Evolutionary conservation across 1,140 invertebrate genomes (phyloP), one percentile per base, ranked within the genome.

Genomic region (Tigriopus japonicus): DNA sequence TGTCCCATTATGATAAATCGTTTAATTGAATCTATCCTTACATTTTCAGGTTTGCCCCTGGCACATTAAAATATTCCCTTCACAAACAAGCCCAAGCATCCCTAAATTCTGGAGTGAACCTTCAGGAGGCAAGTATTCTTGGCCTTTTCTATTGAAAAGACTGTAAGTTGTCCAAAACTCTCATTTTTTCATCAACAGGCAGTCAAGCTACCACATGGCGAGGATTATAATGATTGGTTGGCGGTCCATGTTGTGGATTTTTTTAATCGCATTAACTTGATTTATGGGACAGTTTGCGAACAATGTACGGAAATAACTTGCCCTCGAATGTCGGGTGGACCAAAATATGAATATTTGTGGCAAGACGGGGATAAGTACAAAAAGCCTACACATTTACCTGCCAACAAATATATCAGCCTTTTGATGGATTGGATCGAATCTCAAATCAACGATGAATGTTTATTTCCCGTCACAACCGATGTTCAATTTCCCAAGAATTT

Each of bases 221-320:
- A 95, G 75, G 84, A 88, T 72, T 69, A 87, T 6, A 87, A 91
- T 71, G 91, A 95, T 71, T 95, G 91, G 91, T 81, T 93, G 51
- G 91, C 91, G 15, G 90, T 95, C 23, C 89, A 95, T 77, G 91
- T 93, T 66, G 91, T 95, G 5, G 91, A 95, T 68, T 95, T 95
- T 70, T 95, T 95, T 72, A 95, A 95, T 72, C 79, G 64, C 14
- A 58, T 45, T 23, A 69, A 74, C 15, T 93, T 85, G 68, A 28
- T 95, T 66, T 88, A 87, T 73, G 91, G 91, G 10, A 91, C 87
- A 13, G 81, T 95, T 24, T 84, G 80, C 55, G 90, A 93, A 68
- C 85, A 81, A 69, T 95, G 91, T 69, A 87, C 85, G 49, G 81
- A 83, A 65, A 78, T 81, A 60, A 80, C 83, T 7, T 95, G 91